Base-by-base conservation (phyloP, 2,797 vertebrate genomes). In the Crocodylus rhombifer region DNA sequence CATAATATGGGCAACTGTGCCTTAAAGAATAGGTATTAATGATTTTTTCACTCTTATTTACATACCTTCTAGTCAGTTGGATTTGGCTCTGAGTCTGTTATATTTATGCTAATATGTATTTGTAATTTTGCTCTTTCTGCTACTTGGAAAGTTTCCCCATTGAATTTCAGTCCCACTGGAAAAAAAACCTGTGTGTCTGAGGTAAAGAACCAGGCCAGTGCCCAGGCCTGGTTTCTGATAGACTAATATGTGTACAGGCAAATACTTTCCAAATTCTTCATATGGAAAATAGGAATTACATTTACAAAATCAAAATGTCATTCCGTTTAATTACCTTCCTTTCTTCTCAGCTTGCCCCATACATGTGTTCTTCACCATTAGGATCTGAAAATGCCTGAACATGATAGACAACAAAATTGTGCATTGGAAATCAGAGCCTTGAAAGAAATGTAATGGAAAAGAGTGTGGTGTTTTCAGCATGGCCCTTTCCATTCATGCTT, bases 121-220 rank as follows among this genome's bases (percentile, higher is more conserved):
- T n/a, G 1, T 20, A 0, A 84, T 69, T 57, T 42, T 65, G 83
- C 7, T 4, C 83, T 55, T 90, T 85, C 84, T 94, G 91, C 95
- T 76, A 97, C 75, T 88, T 93, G 90, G 87, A 96, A 80, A 73
- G 23, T 14, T n/a, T 87, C 80, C 88, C 56, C 80, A 18, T 63
- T 63, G 71, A 42, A 87, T 86, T 74, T 90, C 23, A 1, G 33
- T 30, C 55, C 80, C 64, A 3, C 6, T 92, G 91, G 91, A 85
- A 95, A 65, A 12, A 64, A 55, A 82, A 15, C 7, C 42, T 23
- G 28, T 0, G 1, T 57, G 88, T 84, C 85, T 80, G 82, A 23
- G 12, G 88, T 77, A 90, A 84, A 93, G 89, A 73, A 4, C 0
- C 33, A 42, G 42, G 63, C 71, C 82, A 75, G 8, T 94, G 65